phyloP scores from a whole-genome alignment of 2,797 vertebrate species.

The Chelon auratus region DNA sequence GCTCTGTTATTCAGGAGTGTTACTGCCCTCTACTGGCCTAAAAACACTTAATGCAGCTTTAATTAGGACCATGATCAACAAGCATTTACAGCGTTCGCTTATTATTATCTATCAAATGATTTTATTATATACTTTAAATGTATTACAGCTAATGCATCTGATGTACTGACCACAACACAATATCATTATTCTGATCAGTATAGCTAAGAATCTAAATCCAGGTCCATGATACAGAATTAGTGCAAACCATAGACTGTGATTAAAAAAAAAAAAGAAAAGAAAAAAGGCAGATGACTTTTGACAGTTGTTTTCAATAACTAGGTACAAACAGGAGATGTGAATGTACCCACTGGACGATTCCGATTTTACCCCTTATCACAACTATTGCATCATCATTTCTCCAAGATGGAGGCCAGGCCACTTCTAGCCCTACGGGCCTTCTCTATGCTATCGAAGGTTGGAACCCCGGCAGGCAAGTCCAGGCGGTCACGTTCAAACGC shows the following conservation, averaged over 20 bases:
- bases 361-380: not conserved
- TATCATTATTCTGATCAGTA: not conserved
- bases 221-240: constrained; percentile 29
- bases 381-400: constrained; percentile 78
- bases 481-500: constrained; percentile 80
- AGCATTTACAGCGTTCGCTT: no score
- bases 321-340: constrained; percentile 32
- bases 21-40: constrained; percentile 15
- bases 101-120: not conserved
- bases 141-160: not conserved
- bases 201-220: not conserved
- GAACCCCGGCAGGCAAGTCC: constrained; percentile 84
- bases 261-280: not conserved
- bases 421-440: constrained; percentile 86
- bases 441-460: constrained; percentile 90
- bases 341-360: constrained; percentile 23
- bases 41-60: constrained; percentile 1
- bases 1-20: not conserved
- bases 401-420: constrained; percentile 79
- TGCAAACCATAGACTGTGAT: constrained; percentile 42
- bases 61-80: not conserved
- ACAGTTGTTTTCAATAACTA: constrained; percentile 1
- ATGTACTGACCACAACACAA: not conserved
- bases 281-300: constrained; percentile 11
- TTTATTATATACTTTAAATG: not conserved